A percentile compares a stretch with the other conserved stretches of the same genome.
Evolutionary conservation across 1,140 invertebrate genomes (phyloP).

Genomic region (Drosophila parvula): DNA sequence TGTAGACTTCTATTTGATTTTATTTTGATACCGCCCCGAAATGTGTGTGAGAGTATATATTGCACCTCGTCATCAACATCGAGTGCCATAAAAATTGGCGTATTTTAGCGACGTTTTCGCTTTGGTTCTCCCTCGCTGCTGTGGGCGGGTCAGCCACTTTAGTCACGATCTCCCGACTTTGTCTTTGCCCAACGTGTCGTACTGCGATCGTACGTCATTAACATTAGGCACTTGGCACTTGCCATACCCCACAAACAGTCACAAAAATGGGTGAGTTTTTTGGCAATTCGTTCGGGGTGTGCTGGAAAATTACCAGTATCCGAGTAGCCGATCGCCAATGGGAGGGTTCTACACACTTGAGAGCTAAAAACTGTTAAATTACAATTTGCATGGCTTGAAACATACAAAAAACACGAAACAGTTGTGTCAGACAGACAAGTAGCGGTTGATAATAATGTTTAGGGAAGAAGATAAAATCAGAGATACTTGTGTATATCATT

Average conservation of each 20-base stretch:
- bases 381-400: neutral
- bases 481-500: neutral
- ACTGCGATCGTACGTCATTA: constrained; percentile 63
- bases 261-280: constrained; percentile 56
- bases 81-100: constrained; percentile 63
- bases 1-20: constrained; percentile 74
- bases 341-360: constrained; percentile 37
- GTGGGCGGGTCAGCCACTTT: constrained; percentile 59
- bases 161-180: constrained; percentile 68
- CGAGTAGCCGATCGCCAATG: constrained; percentile 12
- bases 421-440: neutral
- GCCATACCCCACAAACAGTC: constrained; percentile 36
- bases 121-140: constrained; percentile 31
- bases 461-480: too few relatives aligned
- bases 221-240: constrained; percentile 33
- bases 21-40: constrained; percentile 57
- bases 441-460: neutral
- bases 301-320: constrained; percentile 47
- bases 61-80: constrained; percentile 57
- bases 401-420: neutral
- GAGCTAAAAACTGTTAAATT: neutral
- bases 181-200: constrained; percentile 55
- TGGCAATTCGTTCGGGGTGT: constrained; percentile 24
- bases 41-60: constrained; percentile 49
- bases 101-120: constrained; percentile 54